phyloP scores from a whole-genome alignment of 2,888 invertebrate genomes.

The Eristalis tenax region DNA sequence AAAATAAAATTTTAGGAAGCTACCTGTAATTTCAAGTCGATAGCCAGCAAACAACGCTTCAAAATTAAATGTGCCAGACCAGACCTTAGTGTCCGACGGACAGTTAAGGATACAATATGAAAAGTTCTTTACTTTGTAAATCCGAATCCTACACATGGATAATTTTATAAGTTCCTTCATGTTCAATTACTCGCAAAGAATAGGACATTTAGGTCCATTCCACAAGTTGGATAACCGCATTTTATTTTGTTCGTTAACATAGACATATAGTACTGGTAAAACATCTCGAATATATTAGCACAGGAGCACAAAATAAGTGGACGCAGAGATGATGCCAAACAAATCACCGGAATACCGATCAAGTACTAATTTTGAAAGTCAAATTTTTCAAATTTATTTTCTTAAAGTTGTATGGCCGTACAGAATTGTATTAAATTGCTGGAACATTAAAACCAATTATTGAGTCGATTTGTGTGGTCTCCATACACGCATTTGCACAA shows the following conservation, averaged over 20 bases:
- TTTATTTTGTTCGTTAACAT: background rate
- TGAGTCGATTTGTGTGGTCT: constrained; percentile 47
- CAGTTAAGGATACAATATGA: too few relatives aligned
- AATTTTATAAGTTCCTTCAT: too few relatives aligned
- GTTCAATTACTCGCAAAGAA: too few relatives aligned
- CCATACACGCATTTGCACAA: constrained; percentile 45
- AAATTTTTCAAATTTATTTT: background rate
- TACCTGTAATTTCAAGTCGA: too few relatives aligned
- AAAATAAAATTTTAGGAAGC: too few relatives aligned
- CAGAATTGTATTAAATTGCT: background rate
- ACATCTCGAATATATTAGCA: constrained; percentile 6
- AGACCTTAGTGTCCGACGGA: too few relatives aligned
- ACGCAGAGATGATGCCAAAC: constrained; percentile 55
- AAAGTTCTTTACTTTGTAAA: too few relatives aligned
- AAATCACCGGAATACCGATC: background rate
- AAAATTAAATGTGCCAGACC: too few relatives aligned
- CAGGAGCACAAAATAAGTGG: constrained; percentile 31
- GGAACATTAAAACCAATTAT: background rate
- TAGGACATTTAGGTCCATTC: background rate
- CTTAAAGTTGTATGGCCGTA: background rate
- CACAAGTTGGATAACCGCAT: background rate
- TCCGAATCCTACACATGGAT: too few relatives aligned
- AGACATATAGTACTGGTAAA: background rate
- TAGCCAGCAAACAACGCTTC: too few relatives aligned
- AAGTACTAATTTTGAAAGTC: background rate